Base-by-base conservation (phyloP, 2,797 vertebrate species). In the Masticophis lateralis region DNA sequence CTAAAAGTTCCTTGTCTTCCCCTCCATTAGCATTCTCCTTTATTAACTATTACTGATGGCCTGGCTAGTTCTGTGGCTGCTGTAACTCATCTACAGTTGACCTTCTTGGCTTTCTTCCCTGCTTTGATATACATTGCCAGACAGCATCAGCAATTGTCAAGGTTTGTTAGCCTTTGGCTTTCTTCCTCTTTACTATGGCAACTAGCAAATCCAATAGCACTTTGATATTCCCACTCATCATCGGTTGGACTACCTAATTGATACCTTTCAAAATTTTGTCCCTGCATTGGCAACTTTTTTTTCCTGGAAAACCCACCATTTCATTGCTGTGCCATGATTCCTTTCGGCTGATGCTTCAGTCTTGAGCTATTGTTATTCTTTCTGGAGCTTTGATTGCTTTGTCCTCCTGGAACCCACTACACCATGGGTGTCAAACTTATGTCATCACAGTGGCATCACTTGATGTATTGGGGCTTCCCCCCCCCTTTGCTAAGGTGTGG, bases 381-480 rank as follows among this genome's bases (percentile, higher is more conserved):
- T 74, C n/a, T 74, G 5, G n/a, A 32, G 14, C n/a, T 74, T 74
- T 16, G 5, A 32, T 74, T 74, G 14, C n/a, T 74, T 74, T 74
- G 66, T 74, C 13, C 66, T 69, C 66, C 66, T 69, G 66, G 13
- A 69, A 32, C n/a, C 66, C n/a, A n/a, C 14, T 18, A 74, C 66
- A 74, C n/a, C 57, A 59, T 16, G 14, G 57, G 4, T 59, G 57
- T 59, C 57, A 59, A 59, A 59, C 57, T 20, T 5, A 20, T 18
- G 2, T 59, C 18, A 4, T 59, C 57, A 59, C 1, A 0, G 57
- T 2, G 1, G 18, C 57, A 2, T 59, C 18, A 59, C 1, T 1
- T 59, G 18, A 59, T 59, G 16, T 59, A 20, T 59, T 1, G 4
- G 57, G 57, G 20, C 18, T 20, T 57, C 0, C 57, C 16, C 13